phyloP scores from a whole-genome alignment of 2,888 invertebrate species.

The Euplexia lucipara region DNA sequence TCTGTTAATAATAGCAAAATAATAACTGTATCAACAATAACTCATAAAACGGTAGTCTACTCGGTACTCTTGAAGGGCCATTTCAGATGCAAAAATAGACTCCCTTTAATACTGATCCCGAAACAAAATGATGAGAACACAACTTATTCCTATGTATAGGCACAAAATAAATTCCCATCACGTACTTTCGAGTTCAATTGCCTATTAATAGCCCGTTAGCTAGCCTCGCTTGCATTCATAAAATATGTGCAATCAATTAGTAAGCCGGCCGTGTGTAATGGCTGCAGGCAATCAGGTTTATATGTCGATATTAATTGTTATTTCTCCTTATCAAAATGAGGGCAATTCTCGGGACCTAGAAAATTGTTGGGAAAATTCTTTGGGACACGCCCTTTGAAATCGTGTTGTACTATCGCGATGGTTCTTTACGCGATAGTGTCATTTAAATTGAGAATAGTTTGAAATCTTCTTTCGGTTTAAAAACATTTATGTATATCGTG shows the following conservation, averaged over 20 bases:
- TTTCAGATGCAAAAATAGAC: too few relatives aligned
- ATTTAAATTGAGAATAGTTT: slow-evolving; percentile 17
- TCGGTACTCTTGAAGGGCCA: too few relatives aligned
- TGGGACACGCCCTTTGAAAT: not conserved
- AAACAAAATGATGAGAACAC: not conserved
- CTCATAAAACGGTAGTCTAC: too few relatives aligned
- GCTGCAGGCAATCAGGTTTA: slow-evolving; percentile 28
- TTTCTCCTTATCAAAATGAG: slow-evolving; percentile 43
- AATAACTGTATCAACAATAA: too few relatives aligned
- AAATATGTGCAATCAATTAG: slow-evolving; percentile 47
- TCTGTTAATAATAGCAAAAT: too few relatives aligned
- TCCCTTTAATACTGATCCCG: not conserved
- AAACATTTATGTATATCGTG: slow-evolving; percentile 4
- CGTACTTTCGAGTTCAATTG: slow-evolving; percentile 44
- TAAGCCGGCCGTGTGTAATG: slow-evolving; percentile 35
- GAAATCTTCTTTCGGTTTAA: slow-evolving; percentile 1
- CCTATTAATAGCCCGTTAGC: slow-evolving; percentile 31
- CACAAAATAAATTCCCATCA: slow-evolving; percentile 37
- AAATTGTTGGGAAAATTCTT: not conserved
- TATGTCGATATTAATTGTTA: slow-evolving; percentile 42
- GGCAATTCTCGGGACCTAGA: slow-evolving; percentile 38
- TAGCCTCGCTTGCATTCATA: slow-evolving; percentile 39
- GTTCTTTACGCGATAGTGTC: slow-evolving; percentile 3
- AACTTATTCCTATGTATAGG: not conserved
- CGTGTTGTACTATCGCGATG: too few relatives aligned